Evolutionary conservation across 1,140 invertebrate genomes (phyloP), one percentile per base, ranked within the genome.

Genomic region (Pseudachorutes palmiensis): DNA sequence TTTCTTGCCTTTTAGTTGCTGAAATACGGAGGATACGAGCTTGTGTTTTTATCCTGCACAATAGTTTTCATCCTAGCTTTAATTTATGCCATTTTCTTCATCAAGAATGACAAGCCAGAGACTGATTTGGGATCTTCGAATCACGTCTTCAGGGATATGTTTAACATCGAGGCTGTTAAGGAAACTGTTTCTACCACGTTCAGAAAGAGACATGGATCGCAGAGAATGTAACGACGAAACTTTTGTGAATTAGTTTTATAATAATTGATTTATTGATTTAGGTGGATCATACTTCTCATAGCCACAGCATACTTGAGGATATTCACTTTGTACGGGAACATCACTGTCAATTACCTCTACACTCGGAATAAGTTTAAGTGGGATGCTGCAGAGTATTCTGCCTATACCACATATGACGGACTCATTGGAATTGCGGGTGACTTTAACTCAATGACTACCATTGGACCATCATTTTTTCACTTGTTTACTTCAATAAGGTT

Each of bases 301-400:
- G 14, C 1, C 3, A 31, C 33, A 22, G 51, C 57, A 2, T 48
- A 32, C 14, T n/a, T 66, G 1, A 28, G 64, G 32, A 49, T 60
- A 3, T 65, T 69, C n/a, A 58, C 62, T 2, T 48, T 60, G 14
- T 65, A 14, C 26, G 62, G 64, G 2, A 26, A 14, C 2, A 3
- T 64, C 1, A 65, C 14, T 16, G 48, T 41, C 9, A 31, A 41
- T 19, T 69, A 51, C 29, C 22, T 69, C 1, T 69, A 62, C 36
- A 63, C 64, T 22, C 66, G 64, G 48, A 64, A 58, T 33, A 66
- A 57, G 30, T 66, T 69, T 62, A 30, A 64, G 2, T 69, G 68
- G 68, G 45, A 41, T 29, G 16, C 33, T 19, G 22, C 12, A 12
- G 36, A 62, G 2, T 69, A 62, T 31, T 65, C 68, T 9, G 19